Conservation (phyloP, 2,797 vertebrate genomes). For the Malurus splendens region DNA sequence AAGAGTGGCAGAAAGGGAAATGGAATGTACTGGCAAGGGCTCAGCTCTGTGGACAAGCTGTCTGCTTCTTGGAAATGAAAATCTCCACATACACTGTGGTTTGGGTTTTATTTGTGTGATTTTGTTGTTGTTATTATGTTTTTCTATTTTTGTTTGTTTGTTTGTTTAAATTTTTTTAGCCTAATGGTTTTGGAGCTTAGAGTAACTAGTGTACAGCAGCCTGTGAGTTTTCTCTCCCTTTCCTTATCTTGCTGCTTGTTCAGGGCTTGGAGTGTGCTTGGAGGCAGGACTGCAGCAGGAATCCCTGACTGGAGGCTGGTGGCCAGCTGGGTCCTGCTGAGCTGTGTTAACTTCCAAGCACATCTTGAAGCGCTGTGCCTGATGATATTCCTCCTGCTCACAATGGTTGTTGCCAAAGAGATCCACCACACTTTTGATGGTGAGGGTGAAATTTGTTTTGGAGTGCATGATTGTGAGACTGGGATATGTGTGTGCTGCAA, state of each 20-base stretch:
- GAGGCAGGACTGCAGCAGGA: not conserved
- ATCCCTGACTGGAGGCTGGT: not conserved
- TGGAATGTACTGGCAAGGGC: conserved; percentile 51
- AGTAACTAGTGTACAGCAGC: not conserved
- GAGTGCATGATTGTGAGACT: not conserved
- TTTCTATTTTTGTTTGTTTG: not conserved
- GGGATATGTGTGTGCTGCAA: not conserved
- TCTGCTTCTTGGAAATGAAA: conserved; percentile 11
- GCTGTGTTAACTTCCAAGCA: not conserved
- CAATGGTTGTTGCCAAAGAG: not conserved
- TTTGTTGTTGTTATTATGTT: not conserved
- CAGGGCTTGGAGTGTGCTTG: not conserved
- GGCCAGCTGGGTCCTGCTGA: not conserved
- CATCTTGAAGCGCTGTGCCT: not conserved
- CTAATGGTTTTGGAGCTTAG: not conserved
- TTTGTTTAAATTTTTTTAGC: not conserved
- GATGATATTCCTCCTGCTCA: not conserved
- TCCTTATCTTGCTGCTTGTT: not conserved
- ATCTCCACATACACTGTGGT: not conserved
- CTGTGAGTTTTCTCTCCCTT: not conserved
- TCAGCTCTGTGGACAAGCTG: not conserved
- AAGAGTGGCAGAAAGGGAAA: conserved; percentile 57
- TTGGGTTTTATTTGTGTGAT: not conserved
- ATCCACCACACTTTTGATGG: not conserved
- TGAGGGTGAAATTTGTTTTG: not conserved